Evolutionary conservation across 1,140 invertebrate species (phyloP).

Genomic region (Schlechtendalia chinensis): DNA sequence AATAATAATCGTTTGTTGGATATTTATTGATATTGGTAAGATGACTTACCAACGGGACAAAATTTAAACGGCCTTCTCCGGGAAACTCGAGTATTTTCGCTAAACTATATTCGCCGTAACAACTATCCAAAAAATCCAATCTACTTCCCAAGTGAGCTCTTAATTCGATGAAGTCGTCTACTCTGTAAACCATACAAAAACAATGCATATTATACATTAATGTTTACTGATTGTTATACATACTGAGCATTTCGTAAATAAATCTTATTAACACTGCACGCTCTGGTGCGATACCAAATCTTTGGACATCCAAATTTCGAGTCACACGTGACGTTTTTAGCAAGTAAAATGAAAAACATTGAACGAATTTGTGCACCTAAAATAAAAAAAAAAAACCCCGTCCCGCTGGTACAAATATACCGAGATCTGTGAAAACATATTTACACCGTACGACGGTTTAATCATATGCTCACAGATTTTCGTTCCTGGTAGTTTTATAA

Average conservation of each 20-base stretch:
- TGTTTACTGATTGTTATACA: too few relatives aligned
- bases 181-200: background rate
- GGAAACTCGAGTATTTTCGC: conserved; percentile 18
- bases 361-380: background rate
- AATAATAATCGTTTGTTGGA: too few relatives aligned
- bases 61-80: background rate
- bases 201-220: too few relatives aligned
- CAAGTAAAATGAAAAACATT: background rate
- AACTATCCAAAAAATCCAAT: conserved; percentile 12
- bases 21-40: too few relatives aligned
- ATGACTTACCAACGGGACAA: background rate
- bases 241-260: background rate
- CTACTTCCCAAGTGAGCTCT: background rate
- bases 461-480: background rate
- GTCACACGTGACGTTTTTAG: background rate
- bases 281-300: background rate
- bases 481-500: background rate
- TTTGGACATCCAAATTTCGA: background rate
- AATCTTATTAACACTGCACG: background rate
- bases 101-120: conserved; percentile 27
- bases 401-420: too few relatives aligned
- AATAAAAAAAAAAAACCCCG: background rate
- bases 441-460: background rate
- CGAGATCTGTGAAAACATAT: too few relatives aligned
- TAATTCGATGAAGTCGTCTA: conserved; percentile 3